Conservation (phyloP, 2,113 vertebrate genomes). For the Meriones unguiculatus region DNA sequence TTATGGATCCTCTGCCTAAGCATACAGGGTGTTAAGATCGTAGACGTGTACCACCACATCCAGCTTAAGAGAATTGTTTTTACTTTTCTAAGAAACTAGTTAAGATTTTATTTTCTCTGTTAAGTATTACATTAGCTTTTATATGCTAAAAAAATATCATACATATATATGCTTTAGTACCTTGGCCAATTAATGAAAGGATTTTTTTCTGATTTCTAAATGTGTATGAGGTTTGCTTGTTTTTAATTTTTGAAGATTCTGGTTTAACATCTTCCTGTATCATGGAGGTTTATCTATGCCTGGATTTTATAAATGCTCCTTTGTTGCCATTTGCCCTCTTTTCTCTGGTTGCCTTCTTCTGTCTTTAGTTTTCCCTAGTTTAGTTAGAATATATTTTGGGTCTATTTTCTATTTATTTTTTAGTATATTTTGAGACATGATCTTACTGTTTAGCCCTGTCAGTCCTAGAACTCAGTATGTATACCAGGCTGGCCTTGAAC, state of each 20-base stretch:
- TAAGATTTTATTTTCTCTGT: slow-evolving; percentile 32
- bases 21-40: background rate
- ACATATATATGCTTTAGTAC: slow-evolving; percentile 40
- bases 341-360: background rate
- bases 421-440: background rate
- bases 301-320: slow-evolving; percentile 43
- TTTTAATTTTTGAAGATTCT: slow-evolving; percentile 43
- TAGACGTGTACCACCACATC: background rate
- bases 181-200: slow-evolving; percentile 6
- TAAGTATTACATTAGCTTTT: slow-evolving; percentile 47
- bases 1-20: background rate
- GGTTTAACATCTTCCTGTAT: background rate
- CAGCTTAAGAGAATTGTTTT: slow-evolving; percentile 6
- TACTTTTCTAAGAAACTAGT: slow-evolving; percentile 41
- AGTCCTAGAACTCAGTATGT: background rate
- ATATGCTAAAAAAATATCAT: background rate
- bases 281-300: background rate
- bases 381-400: background rate
- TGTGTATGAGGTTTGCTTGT: background rate
- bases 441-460: background rate
- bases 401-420: background rate
- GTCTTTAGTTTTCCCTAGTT: slow-evolving; percentile 30
- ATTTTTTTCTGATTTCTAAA: slow-evolving; percentile 47
- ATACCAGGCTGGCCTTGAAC: background rate
- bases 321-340: slow-evolving; percentile 22